Base-by-base conservation (phyloP, 2,113 vertebrate genomes). In the Ctenomys sociabilis region DNA sequence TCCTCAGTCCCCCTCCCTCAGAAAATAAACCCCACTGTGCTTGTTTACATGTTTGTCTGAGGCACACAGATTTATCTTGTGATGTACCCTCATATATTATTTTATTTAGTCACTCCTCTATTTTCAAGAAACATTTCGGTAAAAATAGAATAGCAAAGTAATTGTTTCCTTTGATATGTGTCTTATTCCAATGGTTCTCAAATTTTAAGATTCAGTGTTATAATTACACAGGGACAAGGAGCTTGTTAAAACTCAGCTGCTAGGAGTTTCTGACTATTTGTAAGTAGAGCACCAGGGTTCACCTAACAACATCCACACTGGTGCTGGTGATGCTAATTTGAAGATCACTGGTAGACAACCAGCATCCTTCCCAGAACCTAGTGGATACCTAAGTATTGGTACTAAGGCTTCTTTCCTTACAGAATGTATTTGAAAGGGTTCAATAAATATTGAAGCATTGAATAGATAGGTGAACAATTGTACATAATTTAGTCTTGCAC, bases 401-500 rank as follows among this genome's bases (percentile, higher is more conserved):
- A 82, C 12, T 5, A 73, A 83, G 40, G 57, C 52, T 83, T 86
- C 49, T 19, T 2, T 90, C 85, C 70, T 12, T 49, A 88, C 5
- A 90, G 43, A 94, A 85, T 16, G 9, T 89, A 92, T 32, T 49
- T 16, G 59, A 88, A 86, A 93, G 21, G 80, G 28, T 61, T 86
- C 54, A 57, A n/a, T 88, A 81, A 70, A 82, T 80, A 1, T 45
- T 84, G 13, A 73, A 94, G 66, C 26, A 75, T 17, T 78, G 40
- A 94, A 64, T 82, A 88, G 83, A 78, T 89, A 54, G 43, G 26
- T 73, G 40, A 96, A 68, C n/a, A 52, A 86, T n/a, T 85, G 19
- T 28, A 32, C 16, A 63, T 90, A 12, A 19, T 43, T 92, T 95
- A 77, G 5, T 91, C 82, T 40, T 94, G 40, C 26, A 78, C 40